Evolutionary conservation across 2,797 vertebrate species (phyloP), one percentile per base, ranked within the genome.

Genomic region (Acanthis flammea): DNA sequence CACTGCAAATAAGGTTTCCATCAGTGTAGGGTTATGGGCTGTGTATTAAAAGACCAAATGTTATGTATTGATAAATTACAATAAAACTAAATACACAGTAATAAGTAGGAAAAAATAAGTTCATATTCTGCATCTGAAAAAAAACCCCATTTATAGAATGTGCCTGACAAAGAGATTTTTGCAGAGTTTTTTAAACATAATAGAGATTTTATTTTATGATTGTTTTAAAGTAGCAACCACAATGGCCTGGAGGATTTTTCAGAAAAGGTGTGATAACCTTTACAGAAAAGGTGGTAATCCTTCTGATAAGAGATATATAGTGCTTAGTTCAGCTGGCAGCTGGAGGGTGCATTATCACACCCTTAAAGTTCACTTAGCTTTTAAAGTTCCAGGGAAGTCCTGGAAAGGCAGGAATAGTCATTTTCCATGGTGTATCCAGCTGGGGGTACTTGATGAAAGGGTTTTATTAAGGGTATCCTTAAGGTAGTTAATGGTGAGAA

Each of bases 401-500:
- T 61, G n/a, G n/a, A 55, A 74, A 71, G 14, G 19, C 24, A 41
- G 23, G 7, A 50, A 4, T 45, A 30, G 30, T 33, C 2, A 28
- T 85, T 88, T 91, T 61, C 39, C 7, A 1, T 51, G 25, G 7
- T 66, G 12, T 27, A 53, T 68, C 10, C 30, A 37, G 21, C 15
- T 55, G 31, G 28, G 72, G 44, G 21, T 62, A n/a, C 4, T 3
- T 13, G 37, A 55, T 65, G 31, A 45, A 72, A 63, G 19, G 15
- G 27, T 48, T 92, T 85, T 60, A 61, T 57, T 60, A 33, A 87
- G 19, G 19, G 8, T 61, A 41, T 54, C 74, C 77, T 83, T 81
- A 60, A 81, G 39, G 78, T 94, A 74, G 78, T 81, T 95, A 91
- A 75, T 67, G 41, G 31, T 83, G 54, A 90, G 89, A 92, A 91